phyloP scores from a whole-genome alignment of 92 coral and sea anemone species.

The Bergia puertoricense region DNA sequence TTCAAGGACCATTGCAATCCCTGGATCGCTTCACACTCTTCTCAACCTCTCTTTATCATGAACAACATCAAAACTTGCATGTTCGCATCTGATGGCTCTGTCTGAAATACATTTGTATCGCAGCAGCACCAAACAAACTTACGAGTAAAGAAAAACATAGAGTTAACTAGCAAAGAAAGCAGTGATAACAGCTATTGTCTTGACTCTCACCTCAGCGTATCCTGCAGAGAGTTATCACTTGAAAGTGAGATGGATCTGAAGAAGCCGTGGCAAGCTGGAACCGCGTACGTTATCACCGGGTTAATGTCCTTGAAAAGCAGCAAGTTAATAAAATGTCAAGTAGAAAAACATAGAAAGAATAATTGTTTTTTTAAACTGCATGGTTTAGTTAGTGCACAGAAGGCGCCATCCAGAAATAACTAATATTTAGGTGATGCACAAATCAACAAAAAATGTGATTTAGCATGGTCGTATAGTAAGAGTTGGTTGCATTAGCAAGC shows the following conservation, averaged over 20 bases:
- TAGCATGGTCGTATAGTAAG: too few relatives aligned
- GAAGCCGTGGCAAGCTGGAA: slow-evolving; percentile 98
- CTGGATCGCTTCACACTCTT: too few relatives aligned
- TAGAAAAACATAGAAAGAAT: background rate
- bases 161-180: background rate
- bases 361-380: too few relatives aligned
- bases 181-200: background rate
- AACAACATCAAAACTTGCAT: too few relatives aligned
- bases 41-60: too few relatives aligned
- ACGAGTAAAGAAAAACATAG: background rate
- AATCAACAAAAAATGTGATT: too few relatives aligned
- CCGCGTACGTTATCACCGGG: slow-evolving; percentile 88
- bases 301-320: slow-evolving; percentile 55
- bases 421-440: background rate
- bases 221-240: slow-evolving; percentile 93
- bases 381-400: background rate
- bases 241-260: slow-evolving; percentile 97
- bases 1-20: too few relatives aligned
- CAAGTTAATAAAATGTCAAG: background rate
- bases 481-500: too few relatives aligned
- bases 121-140: background rate
- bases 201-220: slow-evolving; percentile 76
- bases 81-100: too few relatives aligned
- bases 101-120: too few relatives aligned
- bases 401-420: background rate